Conservation (phyloP, 2,113 vertebrate species). For the Myrmecophaga tridactyla region DNA sequence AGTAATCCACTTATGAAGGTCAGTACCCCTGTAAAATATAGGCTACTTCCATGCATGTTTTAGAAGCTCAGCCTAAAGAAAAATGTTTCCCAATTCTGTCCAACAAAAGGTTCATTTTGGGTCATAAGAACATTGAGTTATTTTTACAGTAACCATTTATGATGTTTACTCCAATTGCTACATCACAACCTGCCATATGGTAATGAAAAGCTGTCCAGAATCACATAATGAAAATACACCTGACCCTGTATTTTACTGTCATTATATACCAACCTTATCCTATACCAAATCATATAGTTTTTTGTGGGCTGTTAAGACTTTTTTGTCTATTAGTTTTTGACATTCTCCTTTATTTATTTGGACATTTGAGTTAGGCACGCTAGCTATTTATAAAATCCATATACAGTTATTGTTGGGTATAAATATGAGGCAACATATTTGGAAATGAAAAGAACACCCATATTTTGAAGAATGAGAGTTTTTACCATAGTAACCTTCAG, state of each 20-base stretch:
- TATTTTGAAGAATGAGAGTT: background rate
- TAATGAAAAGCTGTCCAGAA: slow-evolving; percentile 53
- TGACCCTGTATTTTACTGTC: background rate
- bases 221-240: slow-evolving; percentile 4
- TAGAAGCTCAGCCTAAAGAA: slow-evolving; percentile 15
- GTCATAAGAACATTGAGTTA: slow-evolving; percentile 28
- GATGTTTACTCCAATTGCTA: slow-evolving; percentile 30
- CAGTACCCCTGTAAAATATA: background rate
- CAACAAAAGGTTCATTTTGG: slow-evolving; percentile 16
- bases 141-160: slow-evolving; percentile 40
- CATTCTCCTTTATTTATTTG: background rate
- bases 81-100: background rate
- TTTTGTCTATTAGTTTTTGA: background rate
- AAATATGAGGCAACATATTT: background rate
- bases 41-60: background rate
- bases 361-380: background rate
- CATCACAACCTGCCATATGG: background rate
- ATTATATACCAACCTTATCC: background rate
- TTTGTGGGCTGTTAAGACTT: slow-evolving; percentile 20
- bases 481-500: background rate
- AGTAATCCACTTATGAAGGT: background rate
- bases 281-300: background rate
- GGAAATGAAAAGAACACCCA: background rate
- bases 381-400: background rate
- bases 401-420: background rate